Evolutionary conservation across 2,888 invertebrate genomes (phyloP), one percentile per base, ranked within the genome.

Genomic region (Pachliopta kotzebuea): DNA sequence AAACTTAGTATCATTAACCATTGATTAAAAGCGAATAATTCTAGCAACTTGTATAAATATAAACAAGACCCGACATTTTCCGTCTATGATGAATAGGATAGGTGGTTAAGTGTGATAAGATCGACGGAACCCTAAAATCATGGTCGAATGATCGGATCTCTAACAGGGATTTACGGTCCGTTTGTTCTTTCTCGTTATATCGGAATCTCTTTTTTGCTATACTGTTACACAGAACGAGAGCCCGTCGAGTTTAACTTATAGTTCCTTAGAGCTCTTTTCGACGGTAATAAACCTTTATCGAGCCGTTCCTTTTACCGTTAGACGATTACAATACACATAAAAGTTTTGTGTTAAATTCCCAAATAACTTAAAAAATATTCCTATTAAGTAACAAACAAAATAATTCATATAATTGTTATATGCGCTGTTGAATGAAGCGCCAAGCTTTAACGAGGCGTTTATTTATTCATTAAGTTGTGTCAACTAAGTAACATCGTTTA

Each of bases 101-200:
- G 71, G 71, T 73, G 70, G 73, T 73, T 64, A 74, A 74, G 69
- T 69, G 68, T 71, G 73, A 71, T 70, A 71, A 74, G 75, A 73
- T 74, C 72, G 70, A 70, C 67, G 67, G 71, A 72, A 72, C 76
- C 78, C 76, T 74, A 77, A 76, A 75, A 74, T 76, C 75, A 81
- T 80, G 78, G 76, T 75, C 68, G 70, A 75, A 73, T 76, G 77
- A 73, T 76, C 76, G 76, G 76, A 76, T 79, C 75, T 74, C 42
- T 65, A 74, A 70, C 70, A 71, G 69, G 69, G 69, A 67, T 78
- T 84, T 72, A 79, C 78, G 81, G 73, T 74, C 77, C 76, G 79
- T 79, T 87, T 77, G 78, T 74, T 74, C 69, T 69, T 65, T 74
- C 77, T 78, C 79, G 77, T 83, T 82, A 81, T 77, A 76, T 74